Evolutionary conservation across 1,140 invertebrate genomes (phyloP).

Genomic region (Brachionus asplanchnoidis): DNA sequence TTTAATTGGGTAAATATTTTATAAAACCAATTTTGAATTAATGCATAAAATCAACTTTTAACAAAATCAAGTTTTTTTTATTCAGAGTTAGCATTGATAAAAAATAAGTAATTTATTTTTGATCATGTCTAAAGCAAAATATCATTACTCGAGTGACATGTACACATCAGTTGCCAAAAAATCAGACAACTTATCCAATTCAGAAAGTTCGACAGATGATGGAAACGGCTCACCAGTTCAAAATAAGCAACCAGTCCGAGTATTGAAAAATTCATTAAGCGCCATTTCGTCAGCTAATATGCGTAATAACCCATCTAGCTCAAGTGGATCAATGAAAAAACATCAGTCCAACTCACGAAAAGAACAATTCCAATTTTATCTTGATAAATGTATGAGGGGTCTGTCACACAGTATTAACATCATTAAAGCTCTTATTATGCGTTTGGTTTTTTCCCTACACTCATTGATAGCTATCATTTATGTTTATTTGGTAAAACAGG

Average conservation of each 20-base stretch:
- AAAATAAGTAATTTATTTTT: not conserved
- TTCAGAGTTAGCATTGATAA: not conserved
- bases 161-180: not conserved
- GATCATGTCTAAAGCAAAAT: not conserved
- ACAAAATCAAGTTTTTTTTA: not conserved
- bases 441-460: slow-evolving; percentile 47
- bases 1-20: slow-evolving; percentile 11
- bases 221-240: not conserved
- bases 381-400: slow-evolving; percentile 10
- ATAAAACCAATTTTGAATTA: not conserved
- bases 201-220: not conserved
- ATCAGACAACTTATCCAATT: not conserved
- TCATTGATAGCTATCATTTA: slow-evolving; percentile 48
- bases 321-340: not conserved
- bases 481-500: slow-evolving; percentile 44
- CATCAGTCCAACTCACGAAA: not conserved
- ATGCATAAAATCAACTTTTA: not conserved
- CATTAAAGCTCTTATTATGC: slow-evolving; percentile 47
- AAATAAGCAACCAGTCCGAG: not conserved
- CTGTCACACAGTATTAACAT: slow-evolving; percentile 44
- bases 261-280: not conserved
- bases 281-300: not conserved
- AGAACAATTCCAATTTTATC: slow-evolving; percentile 16
- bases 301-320: not conserved
- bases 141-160: not conserved